Base-by-base conservation (phyloP, 2,888 invertebrate species). In the Lasioglossum villosulum region DNA sequence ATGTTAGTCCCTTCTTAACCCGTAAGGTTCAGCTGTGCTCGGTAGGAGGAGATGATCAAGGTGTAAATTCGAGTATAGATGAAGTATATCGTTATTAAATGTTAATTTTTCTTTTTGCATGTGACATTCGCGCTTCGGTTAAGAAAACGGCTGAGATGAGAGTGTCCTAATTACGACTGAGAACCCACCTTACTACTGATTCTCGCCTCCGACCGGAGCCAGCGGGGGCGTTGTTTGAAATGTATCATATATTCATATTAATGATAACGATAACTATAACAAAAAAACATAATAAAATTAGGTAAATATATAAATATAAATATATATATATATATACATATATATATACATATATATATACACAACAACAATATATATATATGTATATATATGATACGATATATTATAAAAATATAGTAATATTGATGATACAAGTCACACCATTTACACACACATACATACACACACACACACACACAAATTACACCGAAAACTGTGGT, bases 241-340 rank as follows among this genome's bases (percentile, higher is more conserved):
- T 95, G 95, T 95, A 95, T 92, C 94, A 95, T 95, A 95, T 95
- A 95, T 95, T 94, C 95, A 93, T 94, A 95, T 94, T 94, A 94
- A 93, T 92, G 91, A 93, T 93, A 93, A 94, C 89, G 92, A 94
- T 94, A 93, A 94, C 91, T 93, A 94, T 95, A 93, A 95, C 93
- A 95, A 93, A 56, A 42, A 52, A 93, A 94, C 92, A 93, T 94
- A 94, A 93, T 93, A 93, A 84, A 94, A 94, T 93, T 94, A 94
- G 93, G 91, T 93, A 92, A 91, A 93, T 91, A 93, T 91, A 90
- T 89, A 90, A 89, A 91, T 89, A 91, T 88, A 89, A 52, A 68
- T 89, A 91, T 85, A 88, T 85, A 90, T 86, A 90, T 87, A 89
- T 5, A 42, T 39, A 39, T 12, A 42, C 14, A 92, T 85, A 90